Evolutionary conservation across 2,113 vertebrate species (phyloP), one percentile per base, ranked within the genome.

Genomic region (Pelecanoides urinatrix): DNA sequence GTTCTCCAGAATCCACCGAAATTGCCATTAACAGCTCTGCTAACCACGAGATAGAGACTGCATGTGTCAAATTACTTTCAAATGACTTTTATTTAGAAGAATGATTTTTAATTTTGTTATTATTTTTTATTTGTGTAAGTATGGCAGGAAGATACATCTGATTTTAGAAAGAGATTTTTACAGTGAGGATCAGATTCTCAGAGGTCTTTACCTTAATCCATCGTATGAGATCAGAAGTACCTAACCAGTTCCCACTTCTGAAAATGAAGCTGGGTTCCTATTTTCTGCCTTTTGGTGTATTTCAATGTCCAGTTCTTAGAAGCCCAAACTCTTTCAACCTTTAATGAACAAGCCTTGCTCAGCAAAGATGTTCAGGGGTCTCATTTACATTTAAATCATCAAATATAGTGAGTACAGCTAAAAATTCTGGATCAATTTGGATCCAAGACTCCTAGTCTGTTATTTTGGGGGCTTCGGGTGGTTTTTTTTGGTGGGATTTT

Each of bases 401-500:
- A 90, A 49, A 68, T 47, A 3, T 77, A 80, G 11, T 25, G 16
- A 85, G 81, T 55, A 7, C n/a, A 81, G 16, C 3, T 87, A n/a
- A 52, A 74, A 34, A 7, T 45, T 58, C 21, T 38, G 14, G 10
- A 70, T 52, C 6, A 68, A 53, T 11, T 2, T 53, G 49, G 2
- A 79, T 42, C 5, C 19, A 79, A 71, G 25, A 49, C 26, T 58
- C 9, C 11, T 45, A 34, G 8, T 58, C 71, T 53, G 10, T 21
- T 53, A 21, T 66, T 85, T 70, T 12, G 3, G 1, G 8, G 10
- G 5, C 4, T 75, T 84, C 4, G 1, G 4, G 20, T 16, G 45
- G 27, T 13, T 10, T 3, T 5, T 44, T 55, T 66, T 50, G 2
- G 6, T 26, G 29, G 0, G 0, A 1, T 2, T 6, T 19, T 68